phyloP scores from a whole-genome alignment of 2,888 invertebrate species.

The Xestia rhomboidea region DNA sequence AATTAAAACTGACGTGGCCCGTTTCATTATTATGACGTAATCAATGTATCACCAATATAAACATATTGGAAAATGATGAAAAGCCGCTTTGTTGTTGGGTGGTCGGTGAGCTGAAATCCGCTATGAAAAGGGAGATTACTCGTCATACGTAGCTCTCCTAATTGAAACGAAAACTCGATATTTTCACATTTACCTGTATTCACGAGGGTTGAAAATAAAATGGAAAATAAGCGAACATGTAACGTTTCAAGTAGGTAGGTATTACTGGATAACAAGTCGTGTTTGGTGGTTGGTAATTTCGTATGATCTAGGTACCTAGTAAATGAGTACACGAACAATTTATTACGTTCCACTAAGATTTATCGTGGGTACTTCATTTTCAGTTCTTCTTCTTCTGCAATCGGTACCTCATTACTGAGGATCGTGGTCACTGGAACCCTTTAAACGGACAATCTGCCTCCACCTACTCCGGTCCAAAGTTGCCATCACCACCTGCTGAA shows the following conservation, averaged over 20 bases:
- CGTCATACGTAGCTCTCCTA: constrained; percentile 56
- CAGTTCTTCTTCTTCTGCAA: no score
- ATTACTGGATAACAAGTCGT: background rate
- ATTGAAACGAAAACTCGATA: constrained; percentile 63
- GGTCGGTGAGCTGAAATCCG: constrained; percentile 67
- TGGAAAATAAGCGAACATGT: background rate
- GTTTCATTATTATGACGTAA: constrained; percentile 32
- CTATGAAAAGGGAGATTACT: constrained; percentile 73
- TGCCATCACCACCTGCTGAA: no score
- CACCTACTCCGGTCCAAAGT: no score
- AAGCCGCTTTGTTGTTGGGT: constrained; percentile 48
- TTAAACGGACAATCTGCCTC: no score
- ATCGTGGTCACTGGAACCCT: no score
- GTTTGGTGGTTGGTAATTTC: background rate
- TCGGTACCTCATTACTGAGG: no score
- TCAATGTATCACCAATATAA: constrained; percentile 38
- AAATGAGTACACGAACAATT: background rate
- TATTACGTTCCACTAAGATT: background rate
- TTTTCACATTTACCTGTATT: constrained; percentile 26
- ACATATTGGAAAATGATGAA: constrained; percentile 55
- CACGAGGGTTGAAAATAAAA: constrained; percentile 19
- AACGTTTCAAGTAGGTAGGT: background rate
- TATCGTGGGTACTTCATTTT: background rate
- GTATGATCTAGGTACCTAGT: no score
- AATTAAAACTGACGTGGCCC: constrained; percentile 39